Conservation (phyloP, 2,888 invertebrate genomes). For the Desoria tigrina region DNA sequence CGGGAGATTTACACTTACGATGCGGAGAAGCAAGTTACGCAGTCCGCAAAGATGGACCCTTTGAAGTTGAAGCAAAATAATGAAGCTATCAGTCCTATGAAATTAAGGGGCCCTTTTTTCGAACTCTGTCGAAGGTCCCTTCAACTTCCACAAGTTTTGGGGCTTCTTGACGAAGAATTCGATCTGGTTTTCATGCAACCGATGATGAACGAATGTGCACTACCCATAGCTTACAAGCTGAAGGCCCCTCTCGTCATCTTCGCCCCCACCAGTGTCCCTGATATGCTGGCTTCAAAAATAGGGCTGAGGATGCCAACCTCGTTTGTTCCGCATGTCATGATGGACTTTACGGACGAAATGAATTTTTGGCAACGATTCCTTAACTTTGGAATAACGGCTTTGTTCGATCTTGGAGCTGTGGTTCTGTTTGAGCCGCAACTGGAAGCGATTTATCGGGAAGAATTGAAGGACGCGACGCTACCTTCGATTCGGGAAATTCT, state of each 20-base stretch:
- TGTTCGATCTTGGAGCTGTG: constrained; percentile 56
- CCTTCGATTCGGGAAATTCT: constrained; percentile 25
- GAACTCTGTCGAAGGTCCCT: constrained; percentile 33
- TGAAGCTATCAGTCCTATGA: constrained; percentile 21
- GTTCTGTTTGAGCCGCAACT: constrained; percentile 54
- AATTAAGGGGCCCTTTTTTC: constrained; percentile 4
- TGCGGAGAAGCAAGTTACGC: constrained; percentile 15
- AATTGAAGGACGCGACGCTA: constrained; percentile 28
- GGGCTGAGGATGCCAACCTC: constrained; percentile 53
- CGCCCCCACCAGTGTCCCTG: constrained; percentile 22
- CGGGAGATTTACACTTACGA: constrained; percentile 46
- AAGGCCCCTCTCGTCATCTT: constrained; percentile 56
- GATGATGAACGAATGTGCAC: constrained; percentile 54
- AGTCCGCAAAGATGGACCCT: constrained; percentile 18
- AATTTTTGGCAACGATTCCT: constrained; percentile 52
- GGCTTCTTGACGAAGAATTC: constrained; percentile 43
- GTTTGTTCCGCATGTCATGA: constrained; percentile 55
- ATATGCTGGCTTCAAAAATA: constrained; percentile 18
- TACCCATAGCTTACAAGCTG: constrained; percentile 52
- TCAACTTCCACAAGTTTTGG: constrained; percentile 33
- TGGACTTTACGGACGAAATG: constrained; percentile 52
- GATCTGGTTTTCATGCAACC: constrained; percentile 54
- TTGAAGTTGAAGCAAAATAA: constrained; percentile 12
- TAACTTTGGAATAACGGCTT: constrained; percentile 54
- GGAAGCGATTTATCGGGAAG: constrained; percentile 31